Evolutionary conservation across 2,113 vertebrate species (phyloP), one percentile per base, ranked within the genome.

Genomic region (Ursus arctos): DNA sequence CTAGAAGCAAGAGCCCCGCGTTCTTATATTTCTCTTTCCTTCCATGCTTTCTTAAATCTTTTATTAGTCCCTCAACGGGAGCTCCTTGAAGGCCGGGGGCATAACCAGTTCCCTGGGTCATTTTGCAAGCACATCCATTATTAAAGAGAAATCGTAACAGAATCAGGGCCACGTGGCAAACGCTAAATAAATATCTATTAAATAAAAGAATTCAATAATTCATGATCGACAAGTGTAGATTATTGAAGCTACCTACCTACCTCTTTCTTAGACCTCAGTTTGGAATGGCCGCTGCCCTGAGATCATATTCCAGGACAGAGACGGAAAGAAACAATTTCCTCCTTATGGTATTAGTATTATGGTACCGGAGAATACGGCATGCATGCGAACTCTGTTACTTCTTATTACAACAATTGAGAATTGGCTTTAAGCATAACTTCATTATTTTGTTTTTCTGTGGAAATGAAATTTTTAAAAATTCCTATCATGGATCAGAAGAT

Each of bases 101-200:
- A 47, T 36, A 21, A 40, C 53, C 77, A 57, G 43, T 28, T 31
- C 80, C 80, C 89, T 0, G 0, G 65, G 31, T 36, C 71, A 14
- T 21, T 92, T 51, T 47, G 82, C 22, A 51, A 61, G 40, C 47
- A 65, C 5, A 31, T n/a, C 31, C 51, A 15, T 86, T 84, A 91
- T 51, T 94, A 86, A 91, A 82, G 65, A 79, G 36, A 93, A 72
- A 79, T 36, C 0, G 2, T 40, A n/a, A 65, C 14, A 69, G 59
- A 89, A 22, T 22, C 26, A 76, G 69, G 74, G 28, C 49, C 36
- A 16, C 0, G 0, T 55, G 72, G 59, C 47, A 31, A 81, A 93
- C 24, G 7, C 28, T 43, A 91, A 53, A 88, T 85, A 88, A 93
- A 91, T 91, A 89, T 31, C 83, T 89, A 47, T 96, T 82, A 88